Conservation (phyloP, 2,113 vertebrate genomes). For the Alligator sinensis region DNA sequence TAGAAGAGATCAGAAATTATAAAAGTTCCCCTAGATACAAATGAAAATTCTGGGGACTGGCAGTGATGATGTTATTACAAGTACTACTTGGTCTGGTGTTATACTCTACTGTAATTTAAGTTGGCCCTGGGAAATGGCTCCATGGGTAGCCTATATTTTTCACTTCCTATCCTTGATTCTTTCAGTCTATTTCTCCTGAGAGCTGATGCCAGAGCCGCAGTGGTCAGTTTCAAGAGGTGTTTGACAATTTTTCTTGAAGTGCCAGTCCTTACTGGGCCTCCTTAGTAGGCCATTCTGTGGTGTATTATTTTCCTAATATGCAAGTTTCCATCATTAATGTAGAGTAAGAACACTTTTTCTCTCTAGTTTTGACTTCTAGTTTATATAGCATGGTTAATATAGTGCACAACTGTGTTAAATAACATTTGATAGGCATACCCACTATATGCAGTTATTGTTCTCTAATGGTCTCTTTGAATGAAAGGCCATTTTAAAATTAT, state of each 20-base stretch:
- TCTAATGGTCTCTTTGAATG: slow-evolving; percentile 5
- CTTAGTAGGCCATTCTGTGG: background rate
- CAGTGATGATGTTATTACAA: background rate
- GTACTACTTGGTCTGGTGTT: background rate
- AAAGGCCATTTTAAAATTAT: slow-evolving; percentile 49
- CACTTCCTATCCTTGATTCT: background rate
- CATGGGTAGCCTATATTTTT: background rate
- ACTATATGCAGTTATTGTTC: slow-evolving; percentile 26
- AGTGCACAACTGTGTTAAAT: background rate
- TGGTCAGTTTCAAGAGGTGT: background rate
- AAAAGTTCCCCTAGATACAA: too few species aligned
- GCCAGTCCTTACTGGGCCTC: background rate
- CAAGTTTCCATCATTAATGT: background rate
- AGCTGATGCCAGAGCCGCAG: background rate
- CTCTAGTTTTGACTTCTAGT: slow-evolving; percentile 16
- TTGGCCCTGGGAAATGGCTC: background rate
- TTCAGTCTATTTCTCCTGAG: background rate
- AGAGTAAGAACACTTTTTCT: background rate
- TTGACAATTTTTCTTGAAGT: background rate
- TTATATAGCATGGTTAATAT: background rate
- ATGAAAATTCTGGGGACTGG: background rate
- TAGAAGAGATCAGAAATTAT: too few species aligned
- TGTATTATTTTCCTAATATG: background rate
- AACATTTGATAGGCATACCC: slow-evolving; percentile 1
- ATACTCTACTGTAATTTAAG: background rate